These are phyloP conservation scores for Timandra comae DNA, from an alignment of 2,888 invertebrate species.

Conservation along the genomic window DNA sequence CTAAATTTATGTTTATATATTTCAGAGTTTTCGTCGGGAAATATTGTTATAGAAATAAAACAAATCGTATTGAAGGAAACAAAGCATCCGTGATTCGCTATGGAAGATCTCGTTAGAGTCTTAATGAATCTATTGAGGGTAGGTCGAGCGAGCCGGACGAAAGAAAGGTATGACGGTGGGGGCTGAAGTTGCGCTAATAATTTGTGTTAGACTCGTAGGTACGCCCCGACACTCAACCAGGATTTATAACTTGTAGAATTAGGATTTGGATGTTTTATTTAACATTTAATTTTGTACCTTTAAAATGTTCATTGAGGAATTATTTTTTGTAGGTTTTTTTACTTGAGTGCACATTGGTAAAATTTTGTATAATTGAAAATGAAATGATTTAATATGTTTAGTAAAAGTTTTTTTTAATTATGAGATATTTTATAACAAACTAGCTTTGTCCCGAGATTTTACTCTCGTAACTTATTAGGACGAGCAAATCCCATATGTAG, in stretches of 20 bases:
- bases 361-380: too few relatives aligned
- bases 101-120: conserved; percentile 71
- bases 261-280: too few relatives aligned
- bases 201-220: conserved; percentile 52
- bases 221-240: conserved; percentile 7
- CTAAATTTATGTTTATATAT: conserved; percentile 14
- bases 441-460: neutral
- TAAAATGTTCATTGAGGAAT: too few relatives aligned
- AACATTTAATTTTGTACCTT: too few relatives aligned
- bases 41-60: conserved; percentile 42
- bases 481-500: too few relatives aligned
- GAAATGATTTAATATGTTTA: neutral
- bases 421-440: neutral
- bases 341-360: too few relatives aligned
- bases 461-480: too few relatives aligned
- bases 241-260: too few relatives aligned
- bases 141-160: conserved; percentile 59
- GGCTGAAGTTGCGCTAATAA: conserved; percentile 64
- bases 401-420: neutral
- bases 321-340: too few relatives aligned
- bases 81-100: conserved; percentile 68
- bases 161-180: conserved; percentile 43
- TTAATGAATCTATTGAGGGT: conserved; percentile 75
- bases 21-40: conserved; percentile 19
- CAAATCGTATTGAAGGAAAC: conserved; percentile 69